These are phyloP conservation scores for Phylloscopus trochiloides DNA, from an alignment of 2,113 vertebrate species.

Conservation along the genomic window DNA sequence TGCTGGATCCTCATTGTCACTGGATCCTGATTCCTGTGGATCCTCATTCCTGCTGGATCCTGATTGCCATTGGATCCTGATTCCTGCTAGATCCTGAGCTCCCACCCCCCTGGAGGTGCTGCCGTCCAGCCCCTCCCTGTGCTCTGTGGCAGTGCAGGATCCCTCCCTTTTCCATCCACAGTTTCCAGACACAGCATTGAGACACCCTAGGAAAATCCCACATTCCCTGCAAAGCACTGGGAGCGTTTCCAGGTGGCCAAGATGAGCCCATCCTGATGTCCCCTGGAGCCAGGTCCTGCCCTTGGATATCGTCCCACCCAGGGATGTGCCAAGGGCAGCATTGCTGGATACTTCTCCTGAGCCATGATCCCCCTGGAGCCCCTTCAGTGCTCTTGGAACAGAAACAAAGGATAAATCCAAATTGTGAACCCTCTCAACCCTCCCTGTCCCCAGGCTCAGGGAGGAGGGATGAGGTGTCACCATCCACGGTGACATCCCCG, in stretches of 20 bases:
- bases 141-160: not conserved
- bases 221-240: rapidly evolving
- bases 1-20: not conserved
- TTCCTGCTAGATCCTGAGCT: not conserved
- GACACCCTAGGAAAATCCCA: not conserved
- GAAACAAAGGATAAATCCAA: not conserved
- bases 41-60: too few relatives aligned
- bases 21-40: not conserved
- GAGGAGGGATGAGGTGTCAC: not conserved
- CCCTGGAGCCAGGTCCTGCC: rapidly evolving
- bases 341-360: not conserved
- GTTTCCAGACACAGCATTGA: not conserved
- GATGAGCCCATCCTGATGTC: not conserved
- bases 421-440: not conserved
- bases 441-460: not conserved
- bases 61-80: not conserved
- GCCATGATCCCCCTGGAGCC: not conserved
- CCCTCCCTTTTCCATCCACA: not conserved
- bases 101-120: not conserved
- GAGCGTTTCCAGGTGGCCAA: not conserved
- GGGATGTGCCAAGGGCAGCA: rapidly evolving
- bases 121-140: not conserved
- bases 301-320: not conserved
- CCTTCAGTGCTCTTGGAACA: not conserved
- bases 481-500: rapidly evolving